These are phyloP conservation scores for Stegastes partitus DNA, from an alignment of 2,113 vertebrate genomes.

Conservation along the genomic window DNA sequence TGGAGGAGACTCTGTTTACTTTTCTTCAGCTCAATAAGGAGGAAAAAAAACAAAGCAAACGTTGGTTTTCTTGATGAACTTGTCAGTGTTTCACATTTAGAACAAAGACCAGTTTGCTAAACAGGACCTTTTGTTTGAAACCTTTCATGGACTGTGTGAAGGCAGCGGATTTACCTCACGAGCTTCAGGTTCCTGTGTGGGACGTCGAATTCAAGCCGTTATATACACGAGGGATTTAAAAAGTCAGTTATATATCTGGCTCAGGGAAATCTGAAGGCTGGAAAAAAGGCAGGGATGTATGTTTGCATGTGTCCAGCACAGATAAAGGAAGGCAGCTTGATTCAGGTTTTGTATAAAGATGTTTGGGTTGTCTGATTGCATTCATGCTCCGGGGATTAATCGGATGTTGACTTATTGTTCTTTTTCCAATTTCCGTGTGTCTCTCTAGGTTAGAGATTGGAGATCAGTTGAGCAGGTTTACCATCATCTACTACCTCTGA, in stretches of 20 bases:
- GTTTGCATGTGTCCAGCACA: slow-evolving; percentile 20
- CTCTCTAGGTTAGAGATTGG: slow-evolving; percentile 22
- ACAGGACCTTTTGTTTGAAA: slow-evolving; percentile 15
- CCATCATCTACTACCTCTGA: slow-evolving; percentile 13
- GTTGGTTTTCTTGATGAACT: slow-evolving; percentile 10
- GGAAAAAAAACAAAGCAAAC: not conserved
- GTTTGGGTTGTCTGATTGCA: not conserved
- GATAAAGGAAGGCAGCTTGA: slow-evolving; percentile 1
- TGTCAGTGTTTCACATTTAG: slow-evolving; percentile 37
- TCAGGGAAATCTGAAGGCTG: slow-evolving; percentile 7
- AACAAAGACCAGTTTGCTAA: slow-evolving; percentile 14
- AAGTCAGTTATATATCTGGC: slow-evolving; percentile 17
- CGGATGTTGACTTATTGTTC: slow-evolving; percentile 17
- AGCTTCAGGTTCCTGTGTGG: slow-evolving; percentile 25
- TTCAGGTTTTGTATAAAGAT: not conserved
- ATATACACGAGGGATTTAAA: slow-evolving; percentile 33
- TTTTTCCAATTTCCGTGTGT: slow-evolving; percentile 16
- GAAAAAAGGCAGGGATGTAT: slow-evolving; percentile 3
- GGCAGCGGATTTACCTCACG: slow-evolving; percentile 37
- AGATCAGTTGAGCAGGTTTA: slow-evolving; percentile 3
- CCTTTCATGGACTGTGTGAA: slow-evolving; percentile 29
- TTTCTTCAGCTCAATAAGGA: slow-evolving; percentile 18
- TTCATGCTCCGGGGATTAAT: slow-evolving; percentile 18
- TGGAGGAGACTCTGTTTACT: slow-evolving; percentile 24
- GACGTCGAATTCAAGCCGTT: slow-evolving; percentile 28